phyloP scores from a whole-genome alignment of 2,797 vertebrate species.

The Diplodus sargus region DNA sequence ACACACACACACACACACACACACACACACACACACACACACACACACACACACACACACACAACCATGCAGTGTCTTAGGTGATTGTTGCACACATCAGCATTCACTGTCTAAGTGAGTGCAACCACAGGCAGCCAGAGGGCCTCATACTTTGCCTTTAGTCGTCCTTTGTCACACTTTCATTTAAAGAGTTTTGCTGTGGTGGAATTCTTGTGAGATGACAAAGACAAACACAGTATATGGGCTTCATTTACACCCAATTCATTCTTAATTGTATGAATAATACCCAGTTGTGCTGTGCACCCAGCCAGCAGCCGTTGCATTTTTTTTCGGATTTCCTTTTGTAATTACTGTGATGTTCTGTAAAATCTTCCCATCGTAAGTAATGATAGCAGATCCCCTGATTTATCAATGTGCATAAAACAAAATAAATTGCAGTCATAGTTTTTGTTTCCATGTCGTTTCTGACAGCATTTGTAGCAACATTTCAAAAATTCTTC shows the following conservation, averaged over 20 bases:
- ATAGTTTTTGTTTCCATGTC: constrained; percentile 13
- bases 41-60: no score
- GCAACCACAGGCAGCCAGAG: not conserved
- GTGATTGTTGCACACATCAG: constrained; percentile 4
- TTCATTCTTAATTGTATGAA: constrained; percentile 16
- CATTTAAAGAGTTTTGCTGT: not conserved
- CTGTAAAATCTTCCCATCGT: constrained; percentile 9
- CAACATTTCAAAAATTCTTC: constrained; percentile 2
- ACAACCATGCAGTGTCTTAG: not conserved
- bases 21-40: no score
- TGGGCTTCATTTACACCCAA: constrained; percentile 17
- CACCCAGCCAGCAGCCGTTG: not conserved
- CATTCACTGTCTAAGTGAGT: not conserved
- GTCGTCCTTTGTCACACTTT: constrained; percentile 15
- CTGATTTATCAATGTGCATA: constrained; percentile 16
- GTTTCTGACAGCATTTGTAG: constrained; percentile 8
- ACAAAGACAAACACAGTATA: constrained; percentile 10
- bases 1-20: no score
- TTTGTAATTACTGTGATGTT: constrained; percentile 11
- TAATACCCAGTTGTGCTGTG: not conserved
- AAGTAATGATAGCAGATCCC: constrained; percentile 6
- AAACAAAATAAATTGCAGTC: constrained; percentile 1
- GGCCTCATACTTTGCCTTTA: not conserved
- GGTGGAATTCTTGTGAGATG: constrained; percentile 6
- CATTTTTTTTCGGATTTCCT: not conserved